Base-by-base conservation (phyloP, 2,888 invertebrate species). In the Acanthosepion pharaonis region DNA sequence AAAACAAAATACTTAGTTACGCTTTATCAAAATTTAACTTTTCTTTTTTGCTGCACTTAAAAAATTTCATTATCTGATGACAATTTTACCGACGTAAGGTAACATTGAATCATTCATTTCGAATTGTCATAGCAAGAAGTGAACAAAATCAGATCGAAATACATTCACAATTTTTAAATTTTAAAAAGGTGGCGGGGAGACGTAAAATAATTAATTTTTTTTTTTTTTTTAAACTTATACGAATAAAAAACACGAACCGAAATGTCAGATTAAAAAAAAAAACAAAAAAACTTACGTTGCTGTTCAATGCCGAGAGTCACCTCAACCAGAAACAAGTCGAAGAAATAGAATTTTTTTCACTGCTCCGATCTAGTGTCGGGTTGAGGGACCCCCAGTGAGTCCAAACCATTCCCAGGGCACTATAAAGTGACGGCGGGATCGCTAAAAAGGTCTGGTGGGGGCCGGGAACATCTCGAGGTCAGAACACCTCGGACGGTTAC, bases 401-500 rank as follows among this genome's bases (percentile, higher is more conserved):
- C 78, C 78, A 78, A 78, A 78, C 78, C 78, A 78, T 78, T 33
- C 78, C 78, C 93, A 49, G 5, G n/a, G 93, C 93, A 93, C 93
- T 51, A 20, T 15, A 93, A 0, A 51, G 93, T 53, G 93, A 93
- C 53, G 49, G 93, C 93, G 93, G 93, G 49, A 18, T 93, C 93
- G 93, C 93, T 93, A 33, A 28, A 33, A 28, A 53, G 53, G 51
- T 93, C 33, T 51, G 93, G 28, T 9, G 93, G 93, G 15, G 51
- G 49, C 53, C 93, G 93, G 93, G 93, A 93, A 93, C 93, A 53
- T n/a, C 93, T 53, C 93, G 28, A 93, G 93, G 93, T 93, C 93
- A 93, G 93, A 93, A 93, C 93, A 93, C 93, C 93, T n/a, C 49
- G 93, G 93, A 53, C 28, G n/a, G 93, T 53, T 93, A 93, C 93